Conservation (phyloP, 2,113 vertebrate genomes). For the Gadus macrocephalus region DNA sequence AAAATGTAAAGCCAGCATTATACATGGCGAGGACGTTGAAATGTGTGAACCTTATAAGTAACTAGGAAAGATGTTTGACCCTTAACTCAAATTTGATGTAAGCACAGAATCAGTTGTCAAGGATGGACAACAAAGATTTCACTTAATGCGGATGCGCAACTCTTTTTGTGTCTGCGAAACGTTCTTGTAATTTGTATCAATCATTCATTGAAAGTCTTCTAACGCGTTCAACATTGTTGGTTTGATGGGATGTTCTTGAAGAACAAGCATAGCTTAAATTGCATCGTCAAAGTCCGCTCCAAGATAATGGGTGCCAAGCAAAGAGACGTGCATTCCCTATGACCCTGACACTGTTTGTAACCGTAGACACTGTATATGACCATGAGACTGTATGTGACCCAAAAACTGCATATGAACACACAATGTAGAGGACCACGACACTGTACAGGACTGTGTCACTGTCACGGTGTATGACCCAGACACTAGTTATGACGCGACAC, state of each 20-base stretch:
- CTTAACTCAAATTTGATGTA: not conserved
- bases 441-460: too few relatives aligned
- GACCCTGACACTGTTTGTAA: not conserved
- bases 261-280: slow-evolving; percentile 1
- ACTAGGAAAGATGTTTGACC: too few relatives aligned
- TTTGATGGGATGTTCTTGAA: not conserved
- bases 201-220: too few relatives aligned
- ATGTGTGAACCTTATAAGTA: too few relatives aligned
- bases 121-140: slow-evolving; percentile 2
- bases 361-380: not conserved
- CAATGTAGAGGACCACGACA: too few relatives aligned
- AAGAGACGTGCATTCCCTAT: not conserved
- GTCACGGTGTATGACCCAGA: too few relatives aligned
- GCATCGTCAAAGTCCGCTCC: not conserved
- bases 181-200: too few relatives aligned
- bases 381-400: not conserved
- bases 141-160: not conserved
- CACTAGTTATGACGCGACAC: too few relatives aligned
- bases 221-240: not conserved
- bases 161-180: not conserved
- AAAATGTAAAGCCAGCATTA: slow-evolving; percentile 1
- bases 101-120: not conserved
- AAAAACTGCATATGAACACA: too few relatives aligned
- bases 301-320: not conserved
- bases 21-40: not conserved